phyloP scores from a whole-genome alignment of 2,888 invertebrate species.

The Watsonalla cultraria region DNA sequence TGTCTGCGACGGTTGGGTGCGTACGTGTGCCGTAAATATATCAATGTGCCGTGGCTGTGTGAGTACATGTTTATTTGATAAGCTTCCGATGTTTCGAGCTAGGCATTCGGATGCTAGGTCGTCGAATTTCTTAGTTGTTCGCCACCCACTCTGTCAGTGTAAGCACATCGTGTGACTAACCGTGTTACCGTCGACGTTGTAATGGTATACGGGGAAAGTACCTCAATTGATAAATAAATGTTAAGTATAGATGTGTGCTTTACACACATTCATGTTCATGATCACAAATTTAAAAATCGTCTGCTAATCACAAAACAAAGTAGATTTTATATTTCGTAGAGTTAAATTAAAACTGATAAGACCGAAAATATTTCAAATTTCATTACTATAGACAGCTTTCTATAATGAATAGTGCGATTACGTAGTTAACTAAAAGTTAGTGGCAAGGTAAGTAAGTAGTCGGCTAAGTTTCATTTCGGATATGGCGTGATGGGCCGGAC shows the following conservation, averaged over 20 bases:
- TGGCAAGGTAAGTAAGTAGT: not conserved
- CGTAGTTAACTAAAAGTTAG: not conserved
- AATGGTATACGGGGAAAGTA: not conserved
- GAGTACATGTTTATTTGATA: slow-evolving; percentile 72
- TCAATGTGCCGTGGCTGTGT: slow-evolving; percentile 52
- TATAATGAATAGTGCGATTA: too few species aligned
- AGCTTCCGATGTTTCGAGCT: slow-evolving; percentile 70
- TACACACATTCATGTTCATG: too few species aligned
- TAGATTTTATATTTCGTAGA: too few species aligned
- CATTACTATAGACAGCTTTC: too few species aligned
- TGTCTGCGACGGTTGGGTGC: slow-evolving; percentile 66
- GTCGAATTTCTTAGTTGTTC: slow-evolving; percentile 53
- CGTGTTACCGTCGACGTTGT: not conserved
- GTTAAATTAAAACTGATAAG: too few species aligned
- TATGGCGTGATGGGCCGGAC: slow-evolving; percentile 63
- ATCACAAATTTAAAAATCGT: too few species aligned
- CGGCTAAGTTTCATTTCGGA: slow-evolving; percentile 41
- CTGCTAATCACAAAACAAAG: too few species aligned
- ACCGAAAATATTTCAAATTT: too few species aligned
- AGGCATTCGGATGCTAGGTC: slow-evolving; percentile 65
- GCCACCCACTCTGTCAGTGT: slow-evolving; percentile 45
- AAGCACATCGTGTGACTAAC: not conserved
- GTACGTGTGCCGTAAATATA: slow-evolving; percentile 65
- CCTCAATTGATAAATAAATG: not conserved
- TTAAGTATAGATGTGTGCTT: too few species aligned